Evolutionary conservation across 2,888 invertebrate species (phyloP), one percentile per base, ranked within the genome.

Genomic region (Agrotis exclamationis): DNA sequence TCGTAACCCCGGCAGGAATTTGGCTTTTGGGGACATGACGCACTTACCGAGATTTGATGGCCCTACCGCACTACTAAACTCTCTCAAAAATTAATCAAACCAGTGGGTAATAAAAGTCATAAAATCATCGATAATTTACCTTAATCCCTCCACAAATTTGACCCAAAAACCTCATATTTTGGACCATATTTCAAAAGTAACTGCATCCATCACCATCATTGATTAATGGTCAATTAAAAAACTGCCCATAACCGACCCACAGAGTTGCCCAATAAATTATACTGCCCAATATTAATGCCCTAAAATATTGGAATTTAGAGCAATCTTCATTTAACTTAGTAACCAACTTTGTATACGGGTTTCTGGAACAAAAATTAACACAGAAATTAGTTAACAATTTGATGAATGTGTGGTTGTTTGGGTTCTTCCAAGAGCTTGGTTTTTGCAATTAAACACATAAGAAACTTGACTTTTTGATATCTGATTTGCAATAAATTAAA

Each of bases 251-350:
- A 53, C 70, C n/a, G 28, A 33, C 50, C 47, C 18, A 62, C n/a
- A 6, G n/a, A 54, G 24, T 54, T 69, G 22, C 57, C 45, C 39
- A 79, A 74, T 79, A 65, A 69, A 78, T 69, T 63, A 69, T 53
- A 47, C 50, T 63, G 77, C 20, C 28, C 50, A 51, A n/a, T 58
- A 33, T 22, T 9, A 16, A 33, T 33, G 48, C 56, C 74, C 56
- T 69, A 58, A 63, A 48, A 18, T 28, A 47, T 65, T 51, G 74
- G 69, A 47, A 70, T 78, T 79, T 70, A 64, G 66, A 59, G 54
- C 45, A 51, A 33, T 13, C 7, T 47, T 47, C 18, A 24, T 39
- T 58, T 11, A 56, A 47, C 47, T 45, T 58, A 13, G 3, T 62
- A 57, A 51, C 16, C 64, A 20, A 70, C 20, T 44, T 33, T 54